These are phyloP conservation scores for Drosophila histrio DNA, from an alignment of 2,888 invertebrate genomes.

Conservation along the genomic window DNA sequence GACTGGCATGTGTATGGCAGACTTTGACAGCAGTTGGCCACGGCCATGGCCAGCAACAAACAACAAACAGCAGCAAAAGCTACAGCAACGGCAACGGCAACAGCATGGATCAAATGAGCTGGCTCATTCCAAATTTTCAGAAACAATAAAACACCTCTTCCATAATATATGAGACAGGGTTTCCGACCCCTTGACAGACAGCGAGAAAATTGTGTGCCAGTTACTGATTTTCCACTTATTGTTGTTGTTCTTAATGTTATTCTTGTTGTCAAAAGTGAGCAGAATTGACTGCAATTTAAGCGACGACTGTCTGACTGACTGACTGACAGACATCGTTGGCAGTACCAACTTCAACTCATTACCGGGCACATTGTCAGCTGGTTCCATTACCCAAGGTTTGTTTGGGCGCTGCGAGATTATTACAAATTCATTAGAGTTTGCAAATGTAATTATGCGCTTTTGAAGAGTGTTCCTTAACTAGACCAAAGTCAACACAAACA, in stretches of 20 bases:
- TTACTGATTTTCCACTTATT: conserved; percentile 28
- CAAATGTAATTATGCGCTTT: conserved; percentile 60
- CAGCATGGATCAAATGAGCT: conserved; percentile 30
- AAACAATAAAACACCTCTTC: conserved; percentile 70
- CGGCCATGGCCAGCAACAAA: conserved; percentile 13
- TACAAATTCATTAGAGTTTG: conserved; percentile 72
- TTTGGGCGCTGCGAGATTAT: conserved; percentile 46
- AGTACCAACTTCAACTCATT: conserved; percentile 43
- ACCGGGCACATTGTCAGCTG: conserved; percentile 39
- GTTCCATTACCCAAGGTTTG: conserved; percentile 18
- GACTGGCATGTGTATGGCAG: conserved; percentile 31
- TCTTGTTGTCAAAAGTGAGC: conserved; percentile 28
- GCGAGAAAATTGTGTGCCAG: conserved; percentile 35
- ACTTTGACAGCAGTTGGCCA: conserved; percentile 47
- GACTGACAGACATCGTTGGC: conserved; percentile 1
- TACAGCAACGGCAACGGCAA: not conserved
- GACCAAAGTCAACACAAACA: conserved; percentile 20
- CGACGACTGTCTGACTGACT: conserved; percentile 1
- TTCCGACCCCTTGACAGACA: conserved; percentile 47
- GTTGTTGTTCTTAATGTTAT: not conserved
- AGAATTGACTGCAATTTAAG: conserved; percentile 51
- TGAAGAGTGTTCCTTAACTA: conserved; percentile 18
- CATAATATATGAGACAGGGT: conserved; percentile 62
- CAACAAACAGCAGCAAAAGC: not conserved
- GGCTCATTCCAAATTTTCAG: conserved; percentile 61